Evolutionary conservation across 2,113 vertebrate species (phyloP).

Genomic region (Engystomops pustulosus): DNA sequence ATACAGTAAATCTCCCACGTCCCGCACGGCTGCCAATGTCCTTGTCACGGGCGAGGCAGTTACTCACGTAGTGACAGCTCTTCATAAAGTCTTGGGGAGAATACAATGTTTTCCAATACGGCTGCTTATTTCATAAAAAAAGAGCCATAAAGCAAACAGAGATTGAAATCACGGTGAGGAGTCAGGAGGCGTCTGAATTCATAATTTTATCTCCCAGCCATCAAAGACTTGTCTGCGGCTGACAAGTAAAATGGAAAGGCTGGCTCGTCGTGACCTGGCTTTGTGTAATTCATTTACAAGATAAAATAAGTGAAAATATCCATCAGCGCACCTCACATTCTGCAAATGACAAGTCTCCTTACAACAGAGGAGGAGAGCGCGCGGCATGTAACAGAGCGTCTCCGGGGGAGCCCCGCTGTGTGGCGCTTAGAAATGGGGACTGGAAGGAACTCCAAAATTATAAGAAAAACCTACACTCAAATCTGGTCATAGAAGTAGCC

Average conservation of each 20-base stretch:
- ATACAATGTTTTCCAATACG: slow-evolving; percentile 62
- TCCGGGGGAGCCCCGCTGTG: neutral
- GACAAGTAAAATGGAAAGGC: slow-evolving; percentile 39
- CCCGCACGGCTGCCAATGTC: slow-evolving; percentile 41
- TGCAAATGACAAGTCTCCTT: slow-evolving; percentile 66
- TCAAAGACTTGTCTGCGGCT: slow-evolving; percentile 56
- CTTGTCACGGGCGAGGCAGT: slow-evolving; percentile 65
- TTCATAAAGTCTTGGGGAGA: slow-evolving; percentile 69
- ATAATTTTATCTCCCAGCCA: slow-evolving; percentile 62
- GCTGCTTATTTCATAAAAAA: slow-evolving; percentile 49
- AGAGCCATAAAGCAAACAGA: slow-evolving; percentile 57
- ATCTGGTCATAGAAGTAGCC: no score
- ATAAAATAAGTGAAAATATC: slow-evolving; percentile 80
- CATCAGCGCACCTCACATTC: slow-evolving; percentile 68
- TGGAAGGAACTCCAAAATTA: neutral
- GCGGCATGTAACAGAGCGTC: neutral
- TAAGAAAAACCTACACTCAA: no score
- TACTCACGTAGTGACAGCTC: slow-evolving; percentile 68
- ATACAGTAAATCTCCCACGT: slow-evolving; percentile 30
- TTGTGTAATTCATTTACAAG: slow-evolving; percentile 78
- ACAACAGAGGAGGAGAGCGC: slow-evolving; percentile 19
- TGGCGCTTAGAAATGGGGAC: neutral
- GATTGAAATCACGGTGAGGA: slow-evolving; percentile 65
- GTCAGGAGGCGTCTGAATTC: slow-evolving; percentile 67
- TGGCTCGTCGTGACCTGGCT: slow-evolving; percentile 60